Percentiles rank a stretch among this genome's conserved stretches.
Conservation (phyloP, 2,797 vertebrate genomes). For the Pyrocephalus nanus region DNA sequence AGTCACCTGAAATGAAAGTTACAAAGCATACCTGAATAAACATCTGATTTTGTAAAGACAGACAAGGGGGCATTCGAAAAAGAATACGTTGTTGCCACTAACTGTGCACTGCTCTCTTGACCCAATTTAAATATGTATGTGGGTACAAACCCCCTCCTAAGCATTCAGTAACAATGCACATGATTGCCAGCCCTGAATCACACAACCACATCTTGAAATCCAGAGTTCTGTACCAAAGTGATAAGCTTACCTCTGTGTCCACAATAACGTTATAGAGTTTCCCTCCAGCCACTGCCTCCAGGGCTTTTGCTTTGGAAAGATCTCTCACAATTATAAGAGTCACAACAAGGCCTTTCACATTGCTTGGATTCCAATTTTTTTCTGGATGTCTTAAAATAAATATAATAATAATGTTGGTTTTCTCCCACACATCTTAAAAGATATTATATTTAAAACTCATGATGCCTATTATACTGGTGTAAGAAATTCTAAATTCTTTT, state of each 20-base stretch:
- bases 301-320: constrained; percentile 83
- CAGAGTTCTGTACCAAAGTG: not conserved
- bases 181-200: not conserved
- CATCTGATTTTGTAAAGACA: not conserved
- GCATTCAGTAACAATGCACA: not conserved
- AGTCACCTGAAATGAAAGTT: constrained; percentile 81
- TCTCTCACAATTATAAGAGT: constrained; percentile 86
- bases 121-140: not conserved
- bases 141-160: not conserved
- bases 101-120: not conserved
- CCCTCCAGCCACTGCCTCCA: constrained; percentile 91
- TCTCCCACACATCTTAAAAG: not conserved
- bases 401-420: not conserved
- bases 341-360: constrained; percentile 90
- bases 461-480: not conserved
- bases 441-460: not conserved
- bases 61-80: not conserved
- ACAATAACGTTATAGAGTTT: constrained; percentile 93
- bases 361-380: constrained; percentile 84
- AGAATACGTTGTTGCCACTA: not conserved
- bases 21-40: not conserved
- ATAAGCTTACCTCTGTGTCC: constrained; percentile 87
- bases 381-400: constrained; percentile 86
- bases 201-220: accelerated
- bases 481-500: not conserved